A percentile compares a stretch with the other conserved stretches of the same genome.
phyloP scores from a whole-genome alignment of 2,113 vertebrate genomes.

The Stegastes partitus region DNA sequence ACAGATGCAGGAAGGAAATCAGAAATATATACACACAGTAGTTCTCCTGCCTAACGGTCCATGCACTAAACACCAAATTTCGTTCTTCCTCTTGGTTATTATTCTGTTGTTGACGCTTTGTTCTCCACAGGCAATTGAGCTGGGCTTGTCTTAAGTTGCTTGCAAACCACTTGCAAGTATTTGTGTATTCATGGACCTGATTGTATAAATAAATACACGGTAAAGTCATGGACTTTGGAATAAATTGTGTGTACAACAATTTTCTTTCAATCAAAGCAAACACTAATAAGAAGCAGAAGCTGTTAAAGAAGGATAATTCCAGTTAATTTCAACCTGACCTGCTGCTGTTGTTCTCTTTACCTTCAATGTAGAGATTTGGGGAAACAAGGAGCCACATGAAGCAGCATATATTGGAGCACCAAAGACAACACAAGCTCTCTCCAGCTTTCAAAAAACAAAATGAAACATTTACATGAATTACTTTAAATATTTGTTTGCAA shows the following conservation, averaged over 20 bases:
- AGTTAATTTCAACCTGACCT: no score
- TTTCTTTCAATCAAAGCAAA: neutral
- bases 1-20: conserved; percentile 13
- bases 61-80: conserved; percentile 78
- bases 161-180: conserved; percentile 4
- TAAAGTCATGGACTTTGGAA: no score
- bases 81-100: conserved; percentile 76
- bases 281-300: neutral
- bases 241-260: neutral
- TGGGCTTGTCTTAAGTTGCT: conserved; percentile 66
- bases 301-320: no score
- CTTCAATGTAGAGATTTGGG: neutral
- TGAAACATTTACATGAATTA: no score
- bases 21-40: neutral
- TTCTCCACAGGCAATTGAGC: conserved; percentile 77
- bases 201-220: conserved; percentile 64
- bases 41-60: conserved; percentile 84
- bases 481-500: no score
- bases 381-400: no score
- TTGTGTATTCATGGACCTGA: conserved; percentile 43
- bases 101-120: conserved; percentile 78
- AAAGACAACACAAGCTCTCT: no score
- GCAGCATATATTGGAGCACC: no score
- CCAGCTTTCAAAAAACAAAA: no score
- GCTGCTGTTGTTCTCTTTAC: neutral